phyloP scores from a whole-genome alignment of 2,797 vertebrate species.

The Echiichthys vipera region DNA sequence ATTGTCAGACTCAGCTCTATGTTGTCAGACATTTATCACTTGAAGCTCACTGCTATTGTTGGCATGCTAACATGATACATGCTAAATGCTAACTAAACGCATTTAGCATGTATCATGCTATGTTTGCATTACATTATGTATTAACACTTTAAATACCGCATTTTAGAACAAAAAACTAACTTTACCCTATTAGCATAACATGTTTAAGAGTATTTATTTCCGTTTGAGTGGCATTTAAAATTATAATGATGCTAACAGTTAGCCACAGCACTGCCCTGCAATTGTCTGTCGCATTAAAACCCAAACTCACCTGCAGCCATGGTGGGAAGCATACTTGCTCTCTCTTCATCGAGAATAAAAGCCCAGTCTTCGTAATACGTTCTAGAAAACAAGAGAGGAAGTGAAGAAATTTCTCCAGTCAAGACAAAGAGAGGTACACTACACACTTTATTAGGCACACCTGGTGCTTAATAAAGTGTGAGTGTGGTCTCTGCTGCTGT shows the following conservation, averaged over 20 bases:
- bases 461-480: no score
- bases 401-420: not conserved
- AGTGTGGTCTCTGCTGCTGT: no score
- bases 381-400: constrained; percentile 76
- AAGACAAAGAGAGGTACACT: not conserved
- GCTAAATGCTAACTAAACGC: not conserved
- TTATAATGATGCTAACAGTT: not conserved
- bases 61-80: not conserved
- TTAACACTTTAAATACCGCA: no score
- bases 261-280: no score
- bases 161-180: not conserved
- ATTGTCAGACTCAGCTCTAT: not conserved
- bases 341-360: constrained; percentile 95
- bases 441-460: not conserved
- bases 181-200: not conserved
- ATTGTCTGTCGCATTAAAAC: not conserved
- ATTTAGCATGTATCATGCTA: not conserved
- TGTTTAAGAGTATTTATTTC: no score
- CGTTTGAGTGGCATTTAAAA: not conserved
- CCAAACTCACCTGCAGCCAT: constrained; percentile 94
- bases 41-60: not conserved
- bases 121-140: not conserved
- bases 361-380: constrained; percentile 98
- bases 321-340: constrained; percentile 96
- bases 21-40: not conserved